Conservation (phyloP, 2,888 invertebrate genomes). For the Tuta absoluta region DNA sequence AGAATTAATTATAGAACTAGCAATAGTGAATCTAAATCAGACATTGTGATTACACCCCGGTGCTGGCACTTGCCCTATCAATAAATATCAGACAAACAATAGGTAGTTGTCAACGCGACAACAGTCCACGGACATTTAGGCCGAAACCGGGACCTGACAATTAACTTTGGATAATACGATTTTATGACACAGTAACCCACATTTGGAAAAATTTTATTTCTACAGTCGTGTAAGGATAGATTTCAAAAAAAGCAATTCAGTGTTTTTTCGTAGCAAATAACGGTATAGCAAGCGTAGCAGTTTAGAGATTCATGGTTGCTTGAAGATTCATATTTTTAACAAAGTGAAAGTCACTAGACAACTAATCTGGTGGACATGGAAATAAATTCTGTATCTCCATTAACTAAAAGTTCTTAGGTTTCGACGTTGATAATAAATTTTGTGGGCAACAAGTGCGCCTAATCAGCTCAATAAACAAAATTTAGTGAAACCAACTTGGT, state of each 20-base stretch:
- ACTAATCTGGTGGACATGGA: too few relatives aligned
- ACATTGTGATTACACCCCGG: background rate
- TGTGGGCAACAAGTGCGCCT: slow-evolving; percentile 52
- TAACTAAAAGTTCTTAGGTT: too few relatives aligned
- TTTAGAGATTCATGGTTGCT: background rate
- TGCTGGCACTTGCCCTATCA: background rate
- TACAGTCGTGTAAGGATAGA: too few relatives aligned
- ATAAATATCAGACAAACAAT: slow-evolving; percentile 5
- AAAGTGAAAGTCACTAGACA: too few relatives aligned
- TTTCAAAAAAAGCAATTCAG: too few relatives aligned
- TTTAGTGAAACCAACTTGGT: slow-evolving; percentile 34
- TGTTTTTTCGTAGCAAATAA: background rate
- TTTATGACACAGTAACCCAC: background rate
- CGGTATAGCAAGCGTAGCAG: background rate
- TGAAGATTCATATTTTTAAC: too few relatives aligned
- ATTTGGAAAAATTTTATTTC: too few relatives aligned
- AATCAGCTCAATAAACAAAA: slow-evolving; percentile 42
- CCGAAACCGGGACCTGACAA: background rate
- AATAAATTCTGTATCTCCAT: slow-evolving; percentile 20
- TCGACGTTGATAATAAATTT: slow-evolving; percentile 51
- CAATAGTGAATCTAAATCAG: slow-evolving; percentile 2
- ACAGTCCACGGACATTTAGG: background rate
- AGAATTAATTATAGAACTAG: too few relatives aligned
- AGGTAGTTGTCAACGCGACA: background rate
- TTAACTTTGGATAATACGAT: slow-evolving; percentile 4